Evolutionary conservation across 1,140 invertebrate species (phyloP).

Genomic region (Drosophila novamexicana): DNA sequence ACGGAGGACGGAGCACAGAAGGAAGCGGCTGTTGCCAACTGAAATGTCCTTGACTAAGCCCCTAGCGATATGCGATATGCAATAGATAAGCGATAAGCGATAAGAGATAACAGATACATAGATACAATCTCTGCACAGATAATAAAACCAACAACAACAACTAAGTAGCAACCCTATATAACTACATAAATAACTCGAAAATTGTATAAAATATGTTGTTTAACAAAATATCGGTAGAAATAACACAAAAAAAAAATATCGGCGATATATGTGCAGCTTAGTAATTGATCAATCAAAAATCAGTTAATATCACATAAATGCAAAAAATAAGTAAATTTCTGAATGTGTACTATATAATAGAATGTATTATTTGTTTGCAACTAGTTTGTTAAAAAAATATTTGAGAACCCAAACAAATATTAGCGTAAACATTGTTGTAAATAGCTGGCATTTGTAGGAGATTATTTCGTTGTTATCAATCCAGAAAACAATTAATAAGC

Average conservation of each 20-base stretch:
- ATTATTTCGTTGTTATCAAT: slow-evolving; percentile 15
- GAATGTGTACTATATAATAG: slow-evolving; percentile 36
- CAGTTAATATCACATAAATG: slow-evolving; percentile 12
- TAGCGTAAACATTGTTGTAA: slow-evolving; percentile 39
- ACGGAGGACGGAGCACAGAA: slow-evolving; percentile 40
- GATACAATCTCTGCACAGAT: slow-evolving; percentile 16
- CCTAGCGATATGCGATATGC: slow-evolving; percentile 11
- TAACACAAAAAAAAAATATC: neutral
- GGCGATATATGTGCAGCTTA: slow-evolving; percentile 15
- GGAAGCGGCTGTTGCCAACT: slow-evolving; percentile 47
- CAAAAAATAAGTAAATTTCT: slow-evolving; percentile 22
- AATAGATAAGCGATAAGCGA: slow-evolving; percentile 1
- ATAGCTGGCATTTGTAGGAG: slow-evolving; percentile 38
- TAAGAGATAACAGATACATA: slow-evolving; percentile 13
- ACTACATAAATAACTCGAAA: slow-evolving; percentile 13
- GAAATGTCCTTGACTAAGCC: slow-evolving; percentile 22
- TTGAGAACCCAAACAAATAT: slow-evolving; percentile 27
- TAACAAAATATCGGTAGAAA: slow-evolving; percentile 2
- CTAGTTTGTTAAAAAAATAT: slow-evolving; percentile 27
- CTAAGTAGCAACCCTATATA: slow-evolving; percentile 21
- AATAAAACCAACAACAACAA: slow-evolving; percentile 12
- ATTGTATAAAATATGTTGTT: slow-evolving; percentile 23
- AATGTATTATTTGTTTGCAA: slow-evolving; percentile 55
- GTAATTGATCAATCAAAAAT: slow-evolving; percentile 29
- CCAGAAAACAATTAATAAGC: slow-evolving; percentile 37